Evolutionary conservation across 1,140 invertebrate species (phyloP).

Genomic region (Drosophila nigrodunni): DNA sequence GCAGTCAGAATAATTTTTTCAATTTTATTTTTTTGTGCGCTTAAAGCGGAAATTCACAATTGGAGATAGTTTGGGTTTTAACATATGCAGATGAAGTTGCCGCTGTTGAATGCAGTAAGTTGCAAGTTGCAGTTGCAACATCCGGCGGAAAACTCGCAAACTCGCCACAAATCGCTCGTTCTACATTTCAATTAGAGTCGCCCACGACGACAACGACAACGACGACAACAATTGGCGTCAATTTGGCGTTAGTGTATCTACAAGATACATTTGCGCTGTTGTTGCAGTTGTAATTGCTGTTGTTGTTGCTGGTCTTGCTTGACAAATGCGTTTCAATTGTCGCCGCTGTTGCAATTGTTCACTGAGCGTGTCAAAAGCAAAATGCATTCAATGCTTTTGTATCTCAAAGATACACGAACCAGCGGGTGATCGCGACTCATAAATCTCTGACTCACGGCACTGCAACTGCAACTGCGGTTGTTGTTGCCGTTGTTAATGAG

Average conservation of each 20-base stretch:
- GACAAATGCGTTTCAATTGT: constrained; percentile 76
- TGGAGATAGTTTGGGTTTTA: constrained; percentile 4
- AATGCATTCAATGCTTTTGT: constrained; percentile 36
- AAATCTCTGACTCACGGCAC: constrained; percentile 57
- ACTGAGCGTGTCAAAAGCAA: constrained; percentile 48
- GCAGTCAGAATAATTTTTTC: constrained; percentile 12
- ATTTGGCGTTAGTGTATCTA: constrained; percentile 63
- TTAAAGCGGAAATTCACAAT: constrained; percentile 44
- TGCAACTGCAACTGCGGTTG: constrained; percentile 17
- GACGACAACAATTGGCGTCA: constrained; percentile 58
- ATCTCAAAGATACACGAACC: constrained; percentile 21
- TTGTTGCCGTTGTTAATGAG: constrained; percentile 65
- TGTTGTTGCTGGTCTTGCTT: constrained; percentile 20
- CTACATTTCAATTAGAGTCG: constrained; percentile 72
- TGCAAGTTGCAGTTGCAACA: constrained; percentile 17
- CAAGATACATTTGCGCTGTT: constrained; percentile 49
- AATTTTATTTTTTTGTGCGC: neutral
- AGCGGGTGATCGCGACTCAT: constrained; percentile 33
- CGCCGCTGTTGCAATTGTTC: constrained; percentile 62
- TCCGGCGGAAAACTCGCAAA: constrained; percentile 33
- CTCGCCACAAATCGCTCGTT: constrained; percentile 47
- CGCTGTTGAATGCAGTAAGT: constrained; percentile 4
- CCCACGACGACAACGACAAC: constrained; percentile 28
- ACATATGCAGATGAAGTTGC: constrained; percentile 44
- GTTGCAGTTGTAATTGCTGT: constrained; percentile 7